Conservation (phyloP, 2,888 invertebrate genomes). For the Liodrosophila aerea region DNA sequence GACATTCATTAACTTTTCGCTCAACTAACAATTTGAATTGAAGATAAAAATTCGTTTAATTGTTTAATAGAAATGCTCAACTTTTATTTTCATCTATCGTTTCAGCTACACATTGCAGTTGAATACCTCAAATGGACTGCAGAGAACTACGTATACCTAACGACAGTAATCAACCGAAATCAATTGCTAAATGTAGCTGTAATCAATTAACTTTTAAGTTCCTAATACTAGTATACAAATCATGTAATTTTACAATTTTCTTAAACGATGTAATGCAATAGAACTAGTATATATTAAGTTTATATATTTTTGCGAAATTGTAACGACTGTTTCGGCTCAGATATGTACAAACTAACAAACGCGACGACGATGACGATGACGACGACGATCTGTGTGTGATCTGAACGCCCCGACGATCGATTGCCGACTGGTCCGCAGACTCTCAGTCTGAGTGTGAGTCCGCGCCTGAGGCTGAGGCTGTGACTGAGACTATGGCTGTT, state of each 20-base stretch:
- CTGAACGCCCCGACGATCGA: slow-evolving; percentile 46
- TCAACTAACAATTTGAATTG: neutral
- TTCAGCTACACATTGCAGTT: slow-evolving; percentile 20
- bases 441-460: neutral
- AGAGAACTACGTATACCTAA: no score
- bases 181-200: slow-evolving; percentile 11
- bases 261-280: slow-evolving; percentile 2
- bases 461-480: neutral
- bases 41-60: slow-evolving; percentile 11
- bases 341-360: neutral
- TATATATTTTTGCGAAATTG: neutral
- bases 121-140: no score
- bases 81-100: slow-evolving; percentile 7
- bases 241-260: no score
- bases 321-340: neutral
- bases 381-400: slow-evolving; percentile 24
- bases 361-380: slow-evolving; percentile 1
- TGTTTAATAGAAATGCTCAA: slow-evolving; percentile 12
- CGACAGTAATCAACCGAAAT: no score
- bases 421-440: slow-evolving; percentile 58
- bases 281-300: neutral
- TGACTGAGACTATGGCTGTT: slow-evolving; percentile 17
- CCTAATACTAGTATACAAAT: no score
- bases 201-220: no score
- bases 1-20: neutral